Evolutionary conservation across 2,113 vertebrate species (phyloP).

Genomic region (Tautogolabrus adspersus): DNA sequence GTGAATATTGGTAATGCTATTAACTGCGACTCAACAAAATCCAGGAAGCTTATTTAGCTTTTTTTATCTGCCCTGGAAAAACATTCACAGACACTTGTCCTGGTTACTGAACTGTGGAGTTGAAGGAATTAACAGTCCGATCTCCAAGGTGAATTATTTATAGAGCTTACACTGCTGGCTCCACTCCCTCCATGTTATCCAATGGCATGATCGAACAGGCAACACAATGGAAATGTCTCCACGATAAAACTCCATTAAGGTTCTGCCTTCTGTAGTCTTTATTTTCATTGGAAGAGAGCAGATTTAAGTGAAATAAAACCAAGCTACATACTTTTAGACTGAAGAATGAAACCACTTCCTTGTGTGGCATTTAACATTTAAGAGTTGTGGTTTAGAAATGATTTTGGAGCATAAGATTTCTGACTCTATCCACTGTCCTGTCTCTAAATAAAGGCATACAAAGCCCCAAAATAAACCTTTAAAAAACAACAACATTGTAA

Average conservation of each 20-base stretch:
- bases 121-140: conserved; percentile 29
- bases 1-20: conserved; percentile 16
- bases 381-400: no score
- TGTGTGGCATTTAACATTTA: no score
- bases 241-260: not conserved
- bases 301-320: not conserved
- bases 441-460: no score
- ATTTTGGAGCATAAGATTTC: no score
- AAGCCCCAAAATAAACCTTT: no score
- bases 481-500: no score
- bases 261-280: not conserved
- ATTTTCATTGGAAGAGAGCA: not conserved
- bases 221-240: not conserved
- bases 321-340: not conserved
- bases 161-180: conserved; percentile 5
- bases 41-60: not conserved
- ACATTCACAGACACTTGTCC: conserved; percentile 11
- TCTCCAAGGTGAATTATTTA: conserved; percentile 40
- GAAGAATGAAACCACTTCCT: not conserved
- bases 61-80: conserved; percentile 22
- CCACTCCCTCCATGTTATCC: conserved; percentile 12
- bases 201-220: conserved; percentile 3
- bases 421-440: no score
- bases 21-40: not conserved
- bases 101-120: conserved; percentile 21